phyloP scores from a whole-genome alignment of 2,113 vertebrate genomes.

The Nothobranchius furzeri region DNA sequence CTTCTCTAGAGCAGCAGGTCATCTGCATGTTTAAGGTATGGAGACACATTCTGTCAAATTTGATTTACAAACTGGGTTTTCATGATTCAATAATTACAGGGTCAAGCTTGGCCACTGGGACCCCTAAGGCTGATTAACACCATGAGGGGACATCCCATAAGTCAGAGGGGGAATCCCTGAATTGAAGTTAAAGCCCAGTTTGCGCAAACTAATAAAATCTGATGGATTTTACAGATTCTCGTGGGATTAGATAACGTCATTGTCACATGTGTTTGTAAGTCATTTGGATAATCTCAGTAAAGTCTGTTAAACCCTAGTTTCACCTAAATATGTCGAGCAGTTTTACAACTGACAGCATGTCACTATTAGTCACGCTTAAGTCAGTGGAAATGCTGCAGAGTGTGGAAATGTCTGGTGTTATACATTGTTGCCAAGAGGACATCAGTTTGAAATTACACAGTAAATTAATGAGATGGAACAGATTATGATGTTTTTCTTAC shows the following conservation, averaged over 20 bases:
- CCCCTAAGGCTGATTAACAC: conserved; percentile 9
- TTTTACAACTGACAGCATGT: conserved; percentile 1
- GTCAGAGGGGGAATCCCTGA: conserved; percentile 22
- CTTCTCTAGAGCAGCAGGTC: conserved; percentile 95
- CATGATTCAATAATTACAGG: neutral
- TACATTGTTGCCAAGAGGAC: no score
- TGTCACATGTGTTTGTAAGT: conserved; percentile 18
- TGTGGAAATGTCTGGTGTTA: neutral
- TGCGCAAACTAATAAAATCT: conserved; percentile 10
- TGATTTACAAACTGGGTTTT: neutral
- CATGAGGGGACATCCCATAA: neutral
- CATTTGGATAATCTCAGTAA: conserved; percentile 23
- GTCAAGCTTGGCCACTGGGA: conserved; percentile 11
- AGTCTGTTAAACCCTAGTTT: conserved; percentile 5
- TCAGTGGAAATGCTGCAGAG: neutral
- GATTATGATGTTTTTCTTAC: no score
- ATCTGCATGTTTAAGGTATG: conserved; percentile 92
- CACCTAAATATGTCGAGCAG: neutral
- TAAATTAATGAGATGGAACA: no score
- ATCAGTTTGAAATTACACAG: no score
- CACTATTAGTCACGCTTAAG: neutral
- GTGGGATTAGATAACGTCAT: conserved; percentile 14
- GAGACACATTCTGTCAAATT: neutral
- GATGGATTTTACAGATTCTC: conserved; percentile 10
- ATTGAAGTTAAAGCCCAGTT: conserved; percentile 13